phyloP scores from a whole-genome alignment of 2,888 invertebrate species.

The Adela reaumurella region DNA sequence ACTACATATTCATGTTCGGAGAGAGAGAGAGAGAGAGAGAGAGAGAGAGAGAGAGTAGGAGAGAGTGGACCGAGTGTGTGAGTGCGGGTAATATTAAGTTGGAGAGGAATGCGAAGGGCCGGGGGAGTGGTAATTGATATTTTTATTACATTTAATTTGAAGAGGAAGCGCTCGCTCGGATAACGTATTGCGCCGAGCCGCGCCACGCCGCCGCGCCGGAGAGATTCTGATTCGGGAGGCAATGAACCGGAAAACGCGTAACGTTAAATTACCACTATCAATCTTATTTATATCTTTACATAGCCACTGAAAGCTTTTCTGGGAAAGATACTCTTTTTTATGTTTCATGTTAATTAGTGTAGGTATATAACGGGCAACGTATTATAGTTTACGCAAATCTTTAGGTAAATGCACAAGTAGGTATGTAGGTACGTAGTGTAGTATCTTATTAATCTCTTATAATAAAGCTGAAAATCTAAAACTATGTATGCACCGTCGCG shows the following conservation, averaged over 20 bases:
- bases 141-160: neutral
- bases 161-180: neutral
- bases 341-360: too few relatives aligned
- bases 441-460: too few relatives aligned
- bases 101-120: neutral
- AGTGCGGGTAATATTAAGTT: neutral
- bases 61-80: neutral
- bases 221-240: neutral
- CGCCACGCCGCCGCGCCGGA: neutral
- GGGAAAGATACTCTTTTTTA: too few relatives aligned
- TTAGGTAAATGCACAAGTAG: too few relatives aligned
- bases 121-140: neutral
- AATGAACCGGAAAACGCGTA: neutral
- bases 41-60: neutral
- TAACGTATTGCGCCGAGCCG: neutral
- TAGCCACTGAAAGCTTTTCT: too few relatives aligned
- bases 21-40: neutral
- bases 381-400: too few relatives aligned
- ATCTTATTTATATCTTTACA: neutral
- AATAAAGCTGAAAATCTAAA: too few relatives aligned
- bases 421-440: too few relatives aligned
- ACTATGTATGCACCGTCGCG: too few relatives aligned
- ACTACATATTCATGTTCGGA: too few relatives aligned
- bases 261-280: neutral
- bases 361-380: too few relatives aligned